Percentiles rank a stretch among this genome's conserved stretches.
Evolutionary conservation across 1,140 invertebrate genomes (phyloP).

Genomic region (Drosophila miranda): DNA sequence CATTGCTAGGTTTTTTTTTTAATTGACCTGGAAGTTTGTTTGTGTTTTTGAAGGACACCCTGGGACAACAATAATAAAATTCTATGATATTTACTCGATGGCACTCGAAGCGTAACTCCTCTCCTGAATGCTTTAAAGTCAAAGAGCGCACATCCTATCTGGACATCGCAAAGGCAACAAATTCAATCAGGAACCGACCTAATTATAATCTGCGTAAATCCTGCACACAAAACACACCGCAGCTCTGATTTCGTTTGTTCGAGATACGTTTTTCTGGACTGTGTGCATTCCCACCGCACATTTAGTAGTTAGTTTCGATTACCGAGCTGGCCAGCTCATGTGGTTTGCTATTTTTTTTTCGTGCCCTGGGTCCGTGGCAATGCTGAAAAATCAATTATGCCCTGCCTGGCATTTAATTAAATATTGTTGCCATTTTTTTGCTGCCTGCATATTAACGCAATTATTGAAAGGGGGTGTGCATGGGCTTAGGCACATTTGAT

Average conservation of each 20-base stretch:
- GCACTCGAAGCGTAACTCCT: neutral
- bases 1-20: conserved; percentile 38
- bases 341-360: conserved; percentile 27
- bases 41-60: conserved; percentile 19
- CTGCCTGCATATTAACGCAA: conserved; percentile 51
- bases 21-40: conserved; percentile 58
- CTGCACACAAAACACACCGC: conserved; percentile 46
- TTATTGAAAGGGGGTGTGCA: conserved; percentile 23
- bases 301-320: conserved; percentile 58
- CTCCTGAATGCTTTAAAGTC: conserved; percentile 23
- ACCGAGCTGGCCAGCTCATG: conserved; percentile 38
- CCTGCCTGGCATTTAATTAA: conserved; percentile 53
- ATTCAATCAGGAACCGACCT: conserved; percentile 53
- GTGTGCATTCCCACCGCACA: conserved; percentile 16
- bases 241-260: conserved; percentile 35
- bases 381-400: conserved; percentile 51
- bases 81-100: conserved; percentile 54
- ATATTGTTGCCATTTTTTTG: conserved; percentile 38
- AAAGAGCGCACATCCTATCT: neutral
- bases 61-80: conserved; percentile 61
- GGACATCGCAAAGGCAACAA: conserved; percentile 9
- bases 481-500: conserved; percentile 32
- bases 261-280: conserved; percentile 4
- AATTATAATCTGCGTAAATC: conserved; percentile 40
- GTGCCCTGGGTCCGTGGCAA: neutral